A percentile compares a stretch with the other conserved stretches of the same genome.
Conservation (phyloP, 1,140 invertebrate genomes). For the Akabosia matsudoensis region DNA sequence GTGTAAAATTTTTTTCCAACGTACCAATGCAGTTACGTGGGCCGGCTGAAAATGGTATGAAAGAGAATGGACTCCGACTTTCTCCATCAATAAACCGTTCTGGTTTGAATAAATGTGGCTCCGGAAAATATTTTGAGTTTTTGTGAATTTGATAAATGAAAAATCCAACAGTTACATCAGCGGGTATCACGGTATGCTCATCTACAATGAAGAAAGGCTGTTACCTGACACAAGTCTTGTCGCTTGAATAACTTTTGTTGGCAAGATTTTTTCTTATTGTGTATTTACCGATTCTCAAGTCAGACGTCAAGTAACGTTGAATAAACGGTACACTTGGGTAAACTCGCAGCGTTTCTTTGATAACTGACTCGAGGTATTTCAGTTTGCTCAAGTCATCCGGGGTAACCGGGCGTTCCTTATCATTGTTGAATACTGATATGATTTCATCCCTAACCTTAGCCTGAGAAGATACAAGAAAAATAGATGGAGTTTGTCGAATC, state of each 20-base stretch:
- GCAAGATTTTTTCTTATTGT: not conserved
- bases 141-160: constrained; percentile 62
- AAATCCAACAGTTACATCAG: constrained; percentile 52
- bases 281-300: constrained; percentile 29
- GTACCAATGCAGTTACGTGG: constrained; percentile 53
- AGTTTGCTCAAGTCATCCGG: constrained; percentile 64
- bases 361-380: constrained; percentile 66
- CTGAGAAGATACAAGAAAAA: no score
- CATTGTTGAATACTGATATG: constrained; percentile 54
- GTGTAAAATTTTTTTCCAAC: constrained; percentile 53
- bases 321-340: constrained; percentile 59
- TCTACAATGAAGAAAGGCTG: not conserved
- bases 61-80: constrained; percentile 49
- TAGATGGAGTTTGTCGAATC: no score
- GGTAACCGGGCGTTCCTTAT: constrained; percentile 57
- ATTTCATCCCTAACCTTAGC: constrained; percentile 52
- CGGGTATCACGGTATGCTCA: constrained; percentile 49
- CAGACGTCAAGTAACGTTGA: constrained; percentile 47
- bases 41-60: constrained; percentile 57
- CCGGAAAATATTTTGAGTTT: constrained; percentile 65
- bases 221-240: no score
- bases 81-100: constrained; percentile 66
- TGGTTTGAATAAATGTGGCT: constrained; percentile 71
- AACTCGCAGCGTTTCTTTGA: constrained; percentile 64
- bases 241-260: not conserved